These are phyloP conservation scores for Heliconius hermathena DNA, from an alignment of 1,140 invertebrate species.

Conservation along the genomic window DNA sequence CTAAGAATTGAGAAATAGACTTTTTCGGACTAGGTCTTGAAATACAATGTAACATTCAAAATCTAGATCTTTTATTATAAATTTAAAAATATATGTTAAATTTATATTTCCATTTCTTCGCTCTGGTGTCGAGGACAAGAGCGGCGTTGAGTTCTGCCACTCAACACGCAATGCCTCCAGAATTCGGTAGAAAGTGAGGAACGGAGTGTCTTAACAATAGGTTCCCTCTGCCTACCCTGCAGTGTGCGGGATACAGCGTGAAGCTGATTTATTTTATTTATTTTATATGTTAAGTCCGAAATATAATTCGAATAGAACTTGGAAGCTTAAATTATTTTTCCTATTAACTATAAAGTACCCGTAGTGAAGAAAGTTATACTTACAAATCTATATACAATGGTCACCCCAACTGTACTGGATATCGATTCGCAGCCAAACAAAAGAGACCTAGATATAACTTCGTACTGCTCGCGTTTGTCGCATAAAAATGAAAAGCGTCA, in stretches of 20 bases:
- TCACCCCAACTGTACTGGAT: constrained; percentile 61
- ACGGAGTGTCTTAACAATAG: too few relatives aligned
- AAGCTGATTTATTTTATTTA: too few relatives aligned
- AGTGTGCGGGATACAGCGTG: too few relatives aligned
- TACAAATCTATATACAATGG: constrained; percentile 37
- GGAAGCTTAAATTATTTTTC: not conserved
- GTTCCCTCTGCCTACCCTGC: too few relatives aligned
- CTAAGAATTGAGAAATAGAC: not conserved
- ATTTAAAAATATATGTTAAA: not conserved
- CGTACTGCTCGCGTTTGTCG: constrained; percentile 63
- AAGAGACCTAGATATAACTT: constrained; percentile 57
- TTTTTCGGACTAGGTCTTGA: not conserved
- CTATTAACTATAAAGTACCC: not conserved
- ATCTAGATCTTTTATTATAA: not conserved
- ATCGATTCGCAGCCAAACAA: constrained; percentile 68
- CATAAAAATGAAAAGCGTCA: constrained; percentile 70
- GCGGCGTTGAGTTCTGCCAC: too few relatives aligned
- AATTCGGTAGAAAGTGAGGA: too few relatives aligned
- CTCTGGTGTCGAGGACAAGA: too few relatives aligned
- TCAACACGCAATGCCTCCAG: too few relatives aligned
- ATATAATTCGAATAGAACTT: not conserved
- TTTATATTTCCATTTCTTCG: not conserved
- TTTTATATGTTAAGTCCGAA: not conserved
- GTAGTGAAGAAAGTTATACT: not conserved
- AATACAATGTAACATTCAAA: not conserved